phyloP scores from a whole-genome alignment of 2,888 invertebrate genomes.

The Pammene fasciana region DNA sequence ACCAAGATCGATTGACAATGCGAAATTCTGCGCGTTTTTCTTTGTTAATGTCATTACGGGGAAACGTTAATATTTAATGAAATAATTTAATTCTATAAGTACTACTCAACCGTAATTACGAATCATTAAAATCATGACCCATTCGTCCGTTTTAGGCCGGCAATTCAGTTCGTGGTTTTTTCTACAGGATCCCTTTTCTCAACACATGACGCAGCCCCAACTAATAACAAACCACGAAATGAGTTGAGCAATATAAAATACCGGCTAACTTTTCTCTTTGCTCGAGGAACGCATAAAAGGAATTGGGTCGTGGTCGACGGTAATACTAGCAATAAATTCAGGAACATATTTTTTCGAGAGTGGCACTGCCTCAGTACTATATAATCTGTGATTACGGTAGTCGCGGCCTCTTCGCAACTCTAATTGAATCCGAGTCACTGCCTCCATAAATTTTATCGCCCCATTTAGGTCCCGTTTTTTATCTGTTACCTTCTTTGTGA shows the following conservation, averaged over 20 bases:
- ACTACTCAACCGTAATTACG: no score
- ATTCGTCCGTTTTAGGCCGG: no score
- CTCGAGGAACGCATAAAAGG: background rate
- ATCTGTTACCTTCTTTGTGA: conserved; percentile 51
- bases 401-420: conserved; percentile 48
- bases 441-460: conserved; percentile 62
- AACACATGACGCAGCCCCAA: background rate
- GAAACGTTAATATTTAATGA: no score
- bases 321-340: conserved; percentile 3
- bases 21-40: no score
- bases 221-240: background rate
- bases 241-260: no score
- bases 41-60: no score
- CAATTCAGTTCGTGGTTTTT: no score
- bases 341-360: conserved; percentile 24
- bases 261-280: conserved; percentile 3
- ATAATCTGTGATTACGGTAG: conserved; percentile 13
- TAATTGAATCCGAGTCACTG: conserved; percentile 62
- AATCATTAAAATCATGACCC: no score
- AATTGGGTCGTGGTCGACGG: conserved; percentile 4
- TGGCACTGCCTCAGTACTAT: background rate
- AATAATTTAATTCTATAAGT: no score
- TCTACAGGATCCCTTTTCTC: no score
- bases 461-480: conserved; percentile 60
- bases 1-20: no score